These are phyloP conservation scores for Tyto alba DNA, from an alignment of 2,113 vertebrate genomes.

Conservation along the genomic window DNA sequence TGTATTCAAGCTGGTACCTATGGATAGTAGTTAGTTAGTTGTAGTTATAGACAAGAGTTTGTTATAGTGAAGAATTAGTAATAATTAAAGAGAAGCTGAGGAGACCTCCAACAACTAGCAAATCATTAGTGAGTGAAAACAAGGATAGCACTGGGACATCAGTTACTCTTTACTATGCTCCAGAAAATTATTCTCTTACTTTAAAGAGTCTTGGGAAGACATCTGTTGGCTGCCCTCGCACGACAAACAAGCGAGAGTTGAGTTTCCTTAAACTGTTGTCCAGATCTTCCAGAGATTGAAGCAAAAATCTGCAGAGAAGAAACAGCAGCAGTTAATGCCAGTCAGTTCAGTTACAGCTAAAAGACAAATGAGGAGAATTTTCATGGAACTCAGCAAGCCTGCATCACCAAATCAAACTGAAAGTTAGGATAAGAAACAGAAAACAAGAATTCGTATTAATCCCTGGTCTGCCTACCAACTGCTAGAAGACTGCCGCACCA, in stretches of 20 bases:
- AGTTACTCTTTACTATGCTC: not conserved
- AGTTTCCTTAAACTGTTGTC: constrained; percentile 91
- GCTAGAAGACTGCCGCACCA: not conserved
- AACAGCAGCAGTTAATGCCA: not conserved
- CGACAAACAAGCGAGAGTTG: constrained; percentile 91
- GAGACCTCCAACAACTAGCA: not conserved
- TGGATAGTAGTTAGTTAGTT: accelerated
- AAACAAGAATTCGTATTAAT: not conserved
- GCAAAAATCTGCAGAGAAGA: constrained; percentile 81
- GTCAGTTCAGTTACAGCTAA: not conserved
- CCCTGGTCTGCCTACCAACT: not conserved
- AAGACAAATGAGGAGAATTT: not conserved
- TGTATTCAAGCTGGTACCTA: not conserved
- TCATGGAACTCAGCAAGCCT: not conserved
- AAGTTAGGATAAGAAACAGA: not conserved
- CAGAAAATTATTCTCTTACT: constrained; percentile 68
- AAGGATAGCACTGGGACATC: not conserved
- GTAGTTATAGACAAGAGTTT: not conserved
- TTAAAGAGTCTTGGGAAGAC: constrained; percentile 96
- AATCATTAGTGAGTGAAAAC: not conserved
- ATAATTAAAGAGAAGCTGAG: not conserved
- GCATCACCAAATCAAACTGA: not conserved
- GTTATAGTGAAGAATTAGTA: not conserved
- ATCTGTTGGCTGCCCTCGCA: constrained; percentile 91
- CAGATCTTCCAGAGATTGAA: constrained; percentile 93